phyloP scores from a whole-genome alignment of 2,797 vertebrate genomes.

The Leptatherina wallacei region DNA sequence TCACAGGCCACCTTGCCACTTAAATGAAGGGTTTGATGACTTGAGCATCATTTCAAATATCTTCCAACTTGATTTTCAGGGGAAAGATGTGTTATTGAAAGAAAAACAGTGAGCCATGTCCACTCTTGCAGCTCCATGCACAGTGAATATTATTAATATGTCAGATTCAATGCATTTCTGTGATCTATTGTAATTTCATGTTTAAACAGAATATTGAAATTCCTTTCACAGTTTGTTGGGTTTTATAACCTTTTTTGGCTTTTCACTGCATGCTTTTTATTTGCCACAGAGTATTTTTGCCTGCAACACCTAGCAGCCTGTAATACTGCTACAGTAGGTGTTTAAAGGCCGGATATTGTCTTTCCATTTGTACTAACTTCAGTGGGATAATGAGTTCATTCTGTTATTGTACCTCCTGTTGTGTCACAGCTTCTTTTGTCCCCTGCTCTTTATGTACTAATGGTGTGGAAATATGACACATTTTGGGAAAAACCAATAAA shows the following conservation, averaged over 20 bases:
- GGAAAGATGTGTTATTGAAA: no score
- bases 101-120: not conserved
- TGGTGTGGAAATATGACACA: not conserved
- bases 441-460: not conserved
- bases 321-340: no score
- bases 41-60: not conserved
- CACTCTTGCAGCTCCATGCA: not conserved
- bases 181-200: no score
- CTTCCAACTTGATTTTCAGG: not conserved
- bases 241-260: not conserved
- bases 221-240: no score
- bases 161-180: no score
- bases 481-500: not conserved
- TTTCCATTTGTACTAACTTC: not conserved
- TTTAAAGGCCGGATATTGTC: no score
- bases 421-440: not conserved
- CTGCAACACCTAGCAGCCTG: no score
- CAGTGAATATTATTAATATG: no score
- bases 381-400: not conserved
- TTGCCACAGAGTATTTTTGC: not conserved
- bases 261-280: not conserved
- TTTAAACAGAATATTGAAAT: no score
- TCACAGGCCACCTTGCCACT: no score
- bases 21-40: no score
- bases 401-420: not conserved